Base-by-base conservation (phyloP, 2,797 vertebrate species). In the Aeoliscus strigatus region DNA sequence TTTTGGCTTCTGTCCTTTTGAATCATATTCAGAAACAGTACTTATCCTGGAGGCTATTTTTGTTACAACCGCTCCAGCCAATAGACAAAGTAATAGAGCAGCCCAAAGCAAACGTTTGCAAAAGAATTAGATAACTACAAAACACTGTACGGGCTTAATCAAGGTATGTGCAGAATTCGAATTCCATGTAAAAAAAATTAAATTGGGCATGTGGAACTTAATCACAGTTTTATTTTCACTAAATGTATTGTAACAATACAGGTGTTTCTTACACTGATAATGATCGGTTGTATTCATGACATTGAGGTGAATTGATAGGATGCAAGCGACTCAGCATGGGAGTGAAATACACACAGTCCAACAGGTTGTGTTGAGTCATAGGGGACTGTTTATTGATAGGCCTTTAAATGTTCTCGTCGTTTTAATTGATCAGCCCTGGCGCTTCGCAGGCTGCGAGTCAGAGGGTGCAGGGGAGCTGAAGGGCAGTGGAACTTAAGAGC, bases 341-440 rank as follows among this genome's bases (percentile, higher is more conserved):
- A 81, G 70, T 62, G 64, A 59, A 72, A 84, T 60, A 60, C 72
- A 65, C 85, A 44, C 14, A 57, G 64, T 80, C 77, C 73, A 85
- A 41, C 46, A 82, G 47, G 73, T 85, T 78, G 76, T 59, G 70
- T 66, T 67, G 74, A 77, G 78, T 82, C 83, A 84, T 70, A 77
- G 70, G 84, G 85, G 84, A 86, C 74, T 73, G 72, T 79, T 81
- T 86, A 68, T 82, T 87, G 90, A 92, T 76, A 54, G 83, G 72
- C 76, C 80, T 86, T 81, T 85, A 91, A 90, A 78, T 70, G 75
- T 81, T 79, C 74, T 72, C 83, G 85, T 87, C 84, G 77, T 90
- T 92, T 90, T 78, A 89, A 93, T 89, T 76, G 90, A 93, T 88
- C 86, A 73, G 60, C 64, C 44, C 84, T 76, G 60, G 84, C 84